A percentile compares a stretch with the other conserved stretches of the same genome.
phyloP scores from a whole-genome alignment of 1,140 invertebrate species.

The Cydia strobilella region DNA sequence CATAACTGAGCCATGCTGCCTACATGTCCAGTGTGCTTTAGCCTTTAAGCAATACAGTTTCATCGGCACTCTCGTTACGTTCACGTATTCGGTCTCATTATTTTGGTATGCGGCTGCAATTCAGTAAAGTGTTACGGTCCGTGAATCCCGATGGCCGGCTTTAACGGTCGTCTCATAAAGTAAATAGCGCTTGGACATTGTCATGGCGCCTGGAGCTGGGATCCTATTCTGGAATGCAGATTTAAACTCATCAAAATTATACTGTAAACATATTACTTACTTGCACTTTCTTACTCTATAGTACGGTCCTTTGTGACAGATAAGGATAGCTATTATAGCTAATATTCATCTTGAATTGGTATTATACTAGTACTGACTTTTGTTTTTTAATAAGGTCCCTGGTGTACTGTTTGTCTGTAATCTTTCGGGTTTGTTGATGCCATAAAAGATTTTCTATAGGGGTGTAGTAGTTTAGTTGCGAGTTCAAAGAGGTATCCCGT shows the following conservation, averaged over 20 bases:
- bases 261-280: neutral
- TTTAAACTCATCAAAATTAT: neutral
- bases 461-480: neutral
- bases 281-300: neutral
- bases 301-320: neutral
- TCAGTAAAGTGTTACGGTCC: constrained; percentile 24
- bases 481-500: neutral
- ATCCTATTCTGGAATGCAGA: neutral
- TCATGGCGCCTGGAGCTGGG: neutral
- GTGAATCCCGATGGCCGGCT: constrained; percentile 20
- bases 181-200: constrained; percentile 30
- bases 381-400: neutral
- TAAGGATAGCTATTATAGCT: neutral
- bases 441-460: constrained; percentile 3
- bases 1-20: too few relatives aligned
- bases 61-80: constrained; percentile 2
- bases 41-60: neutral
- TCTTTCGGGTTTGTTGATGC: neutral
- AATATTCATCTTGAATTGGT: neutral
- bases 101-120: constrained; percentile 27
- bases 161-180: constrained; percentile 31
- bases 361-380: neutral
- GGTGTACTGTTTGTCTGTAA: neutral
- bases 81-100: constrained; percentile 24
- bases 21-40: neutral